These are phyloP conservation scores for Fringilla coelebs DNA, from an alignment of 2,797 vertebrate species.

Conservation along the genomic window DNA sequence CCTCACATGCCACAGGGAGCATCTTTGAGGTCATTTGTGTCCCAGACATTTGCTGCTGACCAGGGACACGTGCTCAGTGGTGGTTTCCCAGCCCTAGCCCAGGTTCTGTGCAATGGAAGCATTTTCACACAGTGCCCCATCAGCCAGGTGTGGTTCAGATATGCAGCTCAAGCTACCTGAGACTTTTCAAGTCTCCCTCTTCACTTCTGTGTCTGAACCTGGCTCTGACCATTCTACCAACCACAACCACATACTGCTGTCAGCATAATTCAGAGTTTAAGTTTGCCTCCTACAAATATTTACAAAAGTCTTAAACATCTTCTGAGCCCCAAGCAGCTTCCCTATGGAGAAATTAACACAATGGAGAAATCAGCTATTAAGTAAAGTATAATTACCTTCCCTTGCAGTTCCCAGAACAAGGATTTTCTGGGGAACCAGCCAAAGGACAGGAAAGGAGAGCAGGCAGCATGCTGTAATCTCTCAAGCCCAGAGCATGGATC, in stretches of 20 bases:
- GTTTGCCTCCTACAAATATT: neutral
- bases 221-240: neutral
- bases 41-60: neutral
- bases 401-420: neutral
- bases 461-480: neutral
- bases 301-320: neutral
- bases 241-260: neutral
- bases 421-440: neutral
- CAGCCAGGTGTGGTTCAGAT: neutral
- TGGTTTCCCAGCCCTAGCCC: neutral
- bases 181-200: neutral
- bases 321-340: neutral
- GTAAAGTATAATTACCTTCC: neutral
- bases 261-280: neutral
- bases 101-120: neutral
- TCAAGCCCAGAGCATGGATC: neutral
- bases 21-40: neutral
- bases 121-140: neutral
- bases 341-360: neutral
- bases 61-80: accelerated
- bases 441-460: neutral
- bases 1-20: neutral
- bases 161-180: neutral
- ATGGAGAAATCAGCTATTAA: neutral
- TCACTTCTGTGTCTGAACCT: neutral